A percentile compares a stretch with the other conserved stretches of the same genome.
Evolutionary conservation across 2,113 vertebrate genomes (phyloP).

Genomic region (Callipepla californica): DNA sequence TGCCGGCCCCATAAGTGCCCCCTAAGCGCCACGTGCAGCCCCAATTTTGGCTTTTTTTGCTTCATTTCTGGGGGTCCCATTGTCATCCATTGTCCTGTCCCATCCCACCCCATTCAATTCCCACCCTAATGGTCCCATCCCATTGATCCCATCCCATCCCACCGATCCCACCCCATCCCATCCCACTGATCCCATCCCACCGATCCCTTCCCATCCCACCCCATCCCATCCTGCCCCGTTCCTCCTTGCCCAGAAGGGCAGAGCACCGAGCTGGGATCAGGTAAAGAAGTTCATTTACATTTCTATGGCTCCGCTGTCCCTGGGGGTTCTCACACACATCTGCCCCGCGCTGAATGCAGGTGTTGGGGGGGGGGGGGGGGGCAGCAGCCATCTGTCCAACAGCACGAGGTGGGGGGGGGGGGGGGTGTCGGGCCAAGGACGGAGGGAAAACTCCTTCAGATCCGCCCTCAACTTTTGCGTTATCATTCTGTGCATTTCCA

Average conservation of each 20-base stretch:
- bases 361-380: slow-evolving; percentile 22
- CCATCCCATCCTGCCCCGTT: too few relatives aligned
- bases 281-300: slow-evolving; percentile 65
- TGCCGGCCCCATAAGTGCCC: too few relatives aligned
- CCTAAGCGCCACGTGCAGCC: accelerated
- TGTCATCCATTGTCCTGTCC: too few relatives aligned
- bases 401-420: background rate
- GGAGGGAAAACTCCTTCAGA: background rate
- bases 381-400: slow-evolving; percentile 41
- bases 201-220: too few relatives aligned
- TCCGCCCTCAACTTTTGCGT: too few relatives aligned
- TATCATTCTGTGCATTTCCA: background rate
- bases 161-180: too few relatives aligned
- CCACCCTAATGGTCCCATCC: too few relatives aligned
- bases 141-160: too few relatives aligned
- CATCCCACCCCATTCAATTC: too few relatives aligned
- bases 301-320: slow-evolving; percentile 47
- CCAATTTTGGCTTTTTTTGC: accelerated
- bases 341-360: slow-evolving; percentile 22
- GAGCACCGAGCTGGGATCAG: slow-evolving; percentile 1
- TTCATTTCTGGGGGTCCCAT: background rate
- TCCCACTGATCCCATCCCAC: background rate
- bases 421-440: slow-evolving; percentile 37
- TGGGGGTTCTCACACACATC: slow-evolving; percentile 20
- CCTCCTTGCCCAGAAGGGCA: slow-evolving; percentile 66